Base-by-base conservation (phyloP, 2,888 invertebrate genomes). In the Perdita meconis region DNA sequence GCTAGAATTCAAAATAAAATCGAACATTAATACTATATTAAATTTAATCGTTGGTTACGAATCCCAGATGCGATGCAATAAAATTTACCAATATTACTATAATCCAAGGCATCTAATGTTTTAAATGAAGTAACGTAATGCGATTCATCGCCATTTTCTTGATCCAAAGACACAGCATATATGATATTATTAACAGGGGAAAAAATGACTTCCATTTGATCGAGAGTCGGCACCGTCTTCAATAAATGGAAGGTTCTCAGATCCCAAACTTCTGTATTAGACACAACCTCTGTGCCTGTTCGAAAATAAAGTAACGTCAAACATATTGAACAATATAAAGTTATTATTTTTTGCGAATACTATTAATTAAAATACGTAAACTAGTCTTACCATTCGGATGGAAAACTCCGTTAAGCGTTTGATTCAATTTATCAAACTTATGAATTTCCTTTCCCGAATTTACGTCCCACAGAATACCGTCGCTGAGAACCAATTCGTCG, bases 221-320 rank as follows among this genome's bases (percentile, higher is more conserved):
- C 98, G 78, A 99, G 93, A 0, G 97, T 96, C 0, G 98, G 97
- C 61, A 99, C 98, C 0, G 99, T 99, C 91, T 98, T 95, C 40
- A 99, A 93, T 50, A 99, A 93, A 90, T 98, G 97, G 92, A 98
- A 99, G 50, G 98, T 98, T 84, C 99, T 94, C 30, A 99, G 93
- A 92, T 99, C 99, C 99, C 99, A 99, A 65, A 99, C 98, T 94
- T 99, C 99, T 0, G 98, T 98, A 91, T 99, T 99, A 67, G 99
- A 98, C 89, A 99, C 97, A 88, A 99, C 97, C 95, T 96, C 97
- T 94, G 99, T 98, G 78, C 98, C 93, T 77, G 12, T 57, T 57
- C 4, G 0, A 36, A 44, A 30, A 40, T 34, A 12, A 26, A 30
- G 47, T 40, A 38, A 59, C 24, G 50, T 38, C 5, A 38, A 42